Conservation (phyloP, 2,797 vertebrate genomes). For the Telmatherina bonti region DNA sequence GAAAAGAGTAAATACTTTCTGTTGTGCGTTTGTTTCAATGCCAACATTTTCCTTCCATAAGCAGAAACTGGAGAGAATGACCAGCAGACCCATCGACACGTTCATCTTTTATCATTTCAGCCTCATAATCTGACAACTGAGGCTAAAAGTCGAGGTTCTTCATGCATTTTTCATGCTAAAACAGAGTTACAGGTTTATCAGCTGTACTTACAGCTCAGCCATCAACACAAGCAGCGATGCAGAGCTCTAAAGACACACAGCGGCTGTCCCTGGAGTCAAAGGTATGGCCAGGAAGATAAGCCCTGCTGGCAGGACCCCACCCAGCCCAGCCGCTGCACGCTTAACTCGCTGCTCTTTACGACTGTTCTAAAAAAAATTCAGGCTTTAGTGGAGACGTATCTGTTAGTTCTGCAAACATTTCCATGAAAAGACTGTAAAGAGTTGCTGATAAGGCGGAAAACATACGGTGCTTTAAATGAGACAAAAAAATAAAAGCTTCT, state of each 20-base stretch:
- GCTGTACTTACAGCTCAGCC: neutral
- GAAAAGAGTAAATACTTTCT: too few species aligned
- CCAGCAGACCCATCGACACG: too few species aligned
- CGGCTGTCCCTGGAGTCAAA: too few species aligned
- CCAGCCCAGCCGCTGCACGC: slow-evolving; percentile 39
- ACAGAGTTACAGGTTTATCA: too few species aligned
- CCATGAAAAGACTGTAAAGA: slow-evolving; percentile 55
- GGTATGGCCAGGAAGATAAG: slow-evolving; percentile 72
- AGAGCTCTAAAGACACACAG: slow-evolving; percentile 35
- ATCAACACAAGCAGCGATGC: slow-evolving; percentile 15
- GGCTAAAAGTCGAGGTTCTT: too few species aligned
- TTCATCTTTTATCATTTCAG: too few species aligned
- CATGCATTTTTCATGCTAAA: too few species aligned
- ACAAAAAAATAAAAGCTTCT: neutral
- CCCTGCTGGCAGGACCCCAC: slow-evolving; percentile 48
- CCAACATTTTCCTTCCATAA: too few species aligned
- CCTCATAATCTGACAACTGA: too few species aligned
- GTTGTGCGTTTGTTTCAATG: too few species aligned
- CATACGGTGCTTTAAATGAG: slow-evolving; percentile 17
- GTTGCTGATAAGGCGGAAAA: too few species aligned
- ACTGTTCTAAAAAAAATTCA: slow-evolving; percentile 8
- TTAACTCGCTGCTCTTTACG: slow-evolving; percentile 31
- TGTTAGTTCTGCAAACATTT: slow-evolving; percentile 54
- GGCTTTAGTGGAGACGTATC: slow-evolving; percentile 12
- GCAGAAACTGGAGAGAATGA: too few species aligned